Evolutionary conservation across 2,113 vertebrate species (phyloP), one percentile per base, ranked within the genome.

Genomic region (Psittacula cyanocephala): DNA sequence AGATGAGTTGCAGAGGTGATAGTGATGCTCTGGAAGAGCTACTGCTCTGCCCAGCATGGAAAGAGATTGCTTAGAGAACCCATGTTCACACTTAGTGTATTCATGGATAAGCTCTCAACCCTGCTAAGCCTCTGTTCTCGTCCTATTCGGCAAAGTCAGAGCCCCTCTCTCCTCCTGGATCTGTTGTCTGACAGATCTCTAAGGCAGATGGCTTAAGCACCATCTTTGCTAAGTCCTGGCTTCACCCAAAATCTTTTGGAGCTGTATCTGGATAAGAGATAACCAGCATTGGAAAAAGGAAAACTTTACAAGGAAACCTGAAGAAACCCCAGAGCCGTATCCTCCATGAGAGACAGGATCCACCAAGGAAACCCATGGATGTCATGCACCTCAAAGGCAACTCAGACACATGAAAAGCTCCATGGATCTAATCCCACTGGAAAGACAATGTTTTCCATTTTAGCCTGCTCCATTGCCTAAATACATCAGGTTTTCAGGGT

Each of bases 371-470:
- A 63, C 3, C 46, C 17, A 10, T 2, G 0, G 19, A 60, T 11
- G 6, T 70, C 49, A 74, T 13, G 15, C 7, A 60, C 14, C 7
- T 28, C 39, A 50, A 16, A 91, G 15, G 14, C 3, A 17, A 47
- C 46, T 43, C 25, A 64, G 39, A 23, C 10, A 33, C 15, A 2
- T 59, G 49, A 53, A 90, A 88, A 57, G 4, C 28, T 65, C 29
- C 0, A 1, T 12, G 16, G 46, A 50, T 23, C 7, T 20, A 19
- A 2, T 85, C 9, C 10, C 7, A 9, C 67, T 22, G 19, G 24
- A 82, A 29, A 62, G 13, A n/a, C 10, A 27, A 53, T 8, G 2
- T 27, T 68, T 57, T 49, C 16, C 2, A 17, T 53, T 89, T 93
- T 53, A 74, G 5, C 20, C 29, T 74, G 33, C 5, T 93, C 13